phyloP scores from a whole-genome alignment of 2,113 vertebrate species.

The Neodon shergylaensis region DNA sequence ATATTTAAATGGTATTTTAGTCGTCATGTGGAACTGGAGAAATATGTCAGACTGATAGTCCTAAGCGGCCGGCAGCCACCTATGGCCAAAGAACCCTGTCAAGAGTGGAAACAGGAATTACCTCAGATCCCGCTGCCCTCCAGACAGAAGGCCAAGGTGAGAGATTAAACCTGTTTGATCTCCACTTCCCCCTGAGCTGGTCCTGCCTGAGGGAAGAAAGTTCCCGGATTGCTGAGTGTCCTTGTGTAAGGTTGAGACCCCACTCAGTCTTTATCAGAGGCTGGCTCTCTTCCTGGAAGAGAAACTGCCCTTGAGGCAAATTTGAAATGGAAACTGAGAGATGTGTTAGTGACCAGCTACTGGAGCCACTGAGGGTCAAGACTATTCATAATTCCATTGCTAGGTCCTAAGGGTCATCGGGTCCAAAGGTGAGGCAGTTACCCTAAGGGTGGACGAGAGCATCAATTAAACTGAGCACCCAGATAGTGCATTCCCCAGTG shows the following conservation, averaged over 20 bases:
- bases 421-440: neutral
- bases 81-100: neutral
- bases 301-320: neutral
- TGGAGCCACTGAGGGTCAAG: neutral
- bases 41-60: conserved; percentile 20
- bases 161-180: conserved; percentile 51
- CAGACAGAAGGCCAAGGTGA: conserved; percentile 37
- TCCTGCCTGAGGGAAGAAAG: neutral
- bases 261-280: neutral
- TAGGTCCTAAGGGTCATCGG: neutral
- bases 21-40: neutral
- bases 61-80: neutral
- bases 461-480: neutral
- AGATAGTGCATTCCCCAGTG: neutral
- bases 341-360: neutral
- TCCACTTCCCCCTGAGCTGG: neutral
- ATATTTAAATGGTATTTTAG: conserved; percentile 63
- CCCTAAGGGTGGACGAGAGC: neutral
- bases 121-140: neutral
- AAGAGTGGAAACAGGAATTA: neutral
- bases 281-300: neutral
- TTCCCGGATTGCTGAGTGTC: neutral
- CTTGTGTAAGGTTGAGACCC: neutral
- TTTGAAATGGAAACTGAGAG: neutral
- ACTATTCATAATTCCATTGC: neutral